Evolutionary conservation across 2,888 invertebrate genomes (phyloP), one percentile per base, ranked within the genome.

Genomic region (Cepaea hortensis): DNA sequence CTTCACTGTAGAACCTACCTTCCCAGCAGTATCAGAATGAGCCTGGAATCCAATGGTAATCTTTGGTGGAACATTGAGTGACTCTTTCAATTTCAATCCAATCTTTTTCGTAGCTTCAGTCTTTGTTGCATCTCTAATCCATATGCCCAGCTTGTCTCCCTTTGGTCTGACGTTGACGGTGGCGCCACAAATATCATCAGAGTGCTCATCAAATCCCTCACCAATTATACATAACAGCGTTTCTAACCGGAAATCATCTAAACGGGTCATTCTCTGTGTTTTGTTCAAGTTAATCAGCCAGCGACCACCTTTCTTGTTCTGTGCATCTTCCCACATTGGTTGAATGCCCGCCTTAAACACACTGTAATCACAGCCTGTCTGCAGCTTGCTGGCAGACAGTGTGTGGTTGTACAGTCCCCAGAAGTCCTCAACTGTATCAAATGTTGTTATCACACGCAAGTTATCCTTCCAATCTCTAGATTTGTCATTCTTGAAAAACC

Each of bases 361-460:
- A 87, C 95, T 95, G 91, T 98, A 98, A 95, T 98, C 98, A 92
- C 97, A 95, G 73, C 98, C 97, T 93, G 96, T 96, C 90, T 96
- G 96, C 87, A 98, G 95, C 93, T 97, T 97, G 90, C 97, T 97
- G 0, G 97, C 97, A 91, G 96, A 95, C 95, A 97, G 97, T 92
- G 98, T 97, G 93, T 98, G 97, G 94, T 98, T 98, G 95, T 97
- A 98, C 90, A 98, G 95, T 94, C 98, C 98, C 99, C 99, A 99
- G 95, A 99, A 99, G 95, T 99, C 99, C 96, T 99, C 99, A 62
- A 98, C 98, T n/a, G 98, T 98, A 94, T 97, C 97, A 95, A 99
- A 98, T 90, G 97, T 97, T 86, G 98, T 97, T 85, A 99, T 97
- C 95, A 98, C 97, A 93, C 97, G 97, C 93, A 98, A 97, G 95